Conservation (phyloP, 2,113 vertebrate species). For the Dasyprocta punctata region DNA sequence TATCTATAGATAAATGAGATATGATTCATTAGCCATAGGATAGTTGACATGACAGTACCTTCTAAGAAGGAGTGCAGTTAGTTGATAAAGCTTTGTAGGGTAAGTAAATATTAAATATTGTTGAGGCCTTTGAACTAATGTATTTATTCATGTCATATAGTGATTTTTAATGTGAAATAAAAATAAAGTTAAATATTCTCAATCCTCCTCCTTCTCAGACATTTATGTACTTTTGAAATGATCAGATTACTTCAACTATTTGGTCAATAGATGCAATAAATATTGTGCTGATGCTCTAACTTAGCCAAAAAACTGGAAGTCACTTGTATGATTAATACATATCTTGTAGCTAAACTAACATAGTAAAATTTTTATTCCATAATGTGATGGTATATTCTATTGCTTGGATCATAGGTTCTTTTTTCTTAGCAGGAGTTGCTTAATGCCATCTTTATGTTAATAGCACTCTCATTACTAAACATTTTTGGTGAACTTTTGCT, state of each 20-base stretch:
- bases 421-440: not conserved
- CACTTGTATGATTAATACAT: not conserved
- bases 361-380: not conserved
- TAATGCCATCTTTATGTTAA: not conserved
- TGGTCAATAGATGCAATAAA: not conserved
- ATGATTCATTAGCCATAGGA: not conserved
- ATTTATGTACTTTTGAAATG: too few species aligned
- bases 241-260: not conserved
- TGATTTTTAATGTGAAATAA: not conserved
- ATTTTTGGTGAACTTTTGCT: not conserved
- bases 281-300: not conserved
- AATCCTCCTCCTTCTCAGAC: not conserved
- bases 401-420: not conserved
- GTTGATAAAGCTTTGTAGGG: not conserved
- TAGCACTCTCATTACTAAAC: not conserved
- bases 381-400: not conserved
- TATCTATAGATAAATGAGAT: conserved; percentile 1
- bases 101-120: not conserved
- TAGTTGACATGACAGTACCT: not conserved
- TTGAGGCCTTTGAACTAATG: not conserved
- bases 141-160: not conserved
- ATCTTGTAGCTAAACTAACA: not conserved
- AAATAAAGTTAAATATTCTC: not conserved
- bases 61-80: not conserved
- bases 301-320: not conserved